Conservation (phyloP, 2,888 invertebrate species). For the Drosophila mimetica region DNA sequence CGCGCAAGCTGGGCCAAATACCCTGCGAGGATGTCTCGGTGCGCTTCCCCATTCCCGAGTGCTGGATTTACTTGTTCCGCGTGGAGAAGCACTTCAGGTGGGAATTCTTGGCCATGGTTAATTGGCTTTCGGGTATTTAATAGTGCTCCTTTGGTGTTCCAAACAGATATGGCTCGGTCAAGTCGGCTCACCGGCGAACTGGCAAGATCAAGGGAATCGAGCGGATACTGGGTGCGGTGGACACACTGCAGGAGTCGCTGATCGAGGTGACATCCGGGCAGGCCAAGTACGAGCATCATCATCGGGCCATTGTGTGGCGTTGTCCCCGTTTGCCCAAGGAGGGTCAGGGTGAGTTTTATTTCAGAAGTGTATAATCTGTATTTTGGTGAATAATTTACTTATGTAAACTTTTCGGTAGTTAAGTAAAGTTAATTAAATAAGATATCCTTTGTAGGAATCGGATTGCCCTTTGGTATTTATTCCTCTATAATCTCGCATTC, state of each 20-base stretch:
- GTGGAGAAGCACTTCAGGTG: conserved; percentile 97
- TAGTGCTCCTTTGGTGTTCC: too few relatives aligned
- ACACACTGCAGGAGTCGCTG: conserved; percentile 94
- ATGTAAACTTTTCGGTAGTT: too few relatives aligned
- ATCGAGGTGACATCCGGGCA: conserved; percentile 98
- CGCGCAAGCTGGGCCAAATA: conserved; percentile 96
- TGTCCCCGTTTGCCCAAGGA: conserved; percentile 98
- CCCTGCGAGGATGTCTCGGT: conserved; percentile 99
- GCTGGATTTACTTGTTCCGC: conserved; percentile 99
- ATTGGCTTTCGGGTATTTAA: neutral
- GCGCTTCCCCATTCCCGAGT: conserved; percentile 98
- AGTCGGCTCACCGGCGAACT: conserved; percentile 94
- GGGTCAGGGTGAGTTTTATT: conserved; percentile 92
- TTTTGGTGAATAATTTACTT: too few relatives aligned
- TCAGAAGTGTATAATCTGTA: too few relatives aligned
- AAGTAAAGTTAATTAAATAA: too few relatives aligned
- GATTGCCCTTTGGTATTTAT: too few relatives aligned
- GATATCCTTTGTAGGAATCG: too few relatives aligned
- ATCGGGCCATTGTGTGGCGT: conserved; percentile 98
- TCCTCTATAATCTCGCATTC: too few relatives aligned
- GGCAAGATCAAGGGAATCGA: conserved; percentile 97
- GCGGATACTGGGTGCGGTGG: conserved; percentile 95
- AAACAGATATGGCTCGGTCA: conserved; percentile 97
- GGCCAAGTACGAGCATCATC: conserved; percentile 99
- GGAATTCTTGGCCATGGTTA: neutral